phyloP scores from a whole-genome alignment of 1,140 invertebrate species.

The Drosophila parvula region DNA sequence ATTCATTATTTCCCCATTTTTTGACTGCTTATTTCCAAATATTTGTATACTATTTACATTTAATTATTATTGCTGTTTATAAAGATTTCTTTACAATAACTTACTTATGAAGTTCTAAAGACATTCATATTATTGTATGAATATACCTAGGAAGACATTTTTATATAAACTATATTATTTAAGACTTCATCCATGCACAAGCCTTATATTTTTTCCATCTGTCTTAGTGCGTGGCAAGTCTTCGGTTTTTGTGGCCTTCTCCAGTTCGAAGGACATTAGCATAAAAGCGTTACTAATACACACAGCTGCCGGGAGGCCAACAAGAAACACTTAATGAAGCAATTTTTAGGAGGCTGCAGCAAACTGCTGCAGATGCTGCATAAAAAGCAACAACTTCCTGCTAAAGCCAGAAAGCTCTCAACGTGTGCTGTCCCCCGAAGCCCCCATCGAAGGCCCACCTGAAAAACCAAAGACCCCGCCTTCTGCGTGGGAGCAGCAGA shows the following conservation, averaged over 20 bases:
- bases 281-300: conserved; percentile 81
- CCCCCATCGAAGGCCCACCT: background rate
- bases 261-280: conserved; percentile 75
- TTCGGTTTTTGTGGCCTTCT: conserved; percentile 11
- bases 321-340: conserved; percentile 82
- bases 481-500: conserved; percentile 33
- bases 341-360: conserved; percentile 69
- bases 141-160: background rate
- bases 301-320: conserved; percentile 62
- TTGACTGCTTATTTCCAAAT: no score
- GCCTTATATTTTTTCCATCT: conserved; percentile 8
- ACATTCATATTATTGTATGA: no score
- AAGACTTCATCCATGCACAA: background rate
- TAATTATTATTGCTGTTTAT: no score
- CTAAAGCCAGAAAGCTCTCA: conserved; percentile 71
- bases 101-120: no score
- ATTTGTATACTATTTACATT: no score
- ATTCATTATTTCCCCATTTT: no score
- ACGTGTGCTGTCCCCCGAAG: conserved; percentile 7
- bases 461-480: background rate
- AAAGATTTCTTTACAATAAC: no score
- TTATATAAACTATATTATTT: background rate
- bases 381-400: conserved; percentile 75
- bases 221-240: conserved; percentile 7
- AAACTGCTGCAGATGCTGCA: conserved; percentile 61